Percentiles rank a stretch among this genome's conserved stretches.
Conservation (phyloP, 1,140 invertebrate genomes). For the Paraescarpia echinospica region DNA sequence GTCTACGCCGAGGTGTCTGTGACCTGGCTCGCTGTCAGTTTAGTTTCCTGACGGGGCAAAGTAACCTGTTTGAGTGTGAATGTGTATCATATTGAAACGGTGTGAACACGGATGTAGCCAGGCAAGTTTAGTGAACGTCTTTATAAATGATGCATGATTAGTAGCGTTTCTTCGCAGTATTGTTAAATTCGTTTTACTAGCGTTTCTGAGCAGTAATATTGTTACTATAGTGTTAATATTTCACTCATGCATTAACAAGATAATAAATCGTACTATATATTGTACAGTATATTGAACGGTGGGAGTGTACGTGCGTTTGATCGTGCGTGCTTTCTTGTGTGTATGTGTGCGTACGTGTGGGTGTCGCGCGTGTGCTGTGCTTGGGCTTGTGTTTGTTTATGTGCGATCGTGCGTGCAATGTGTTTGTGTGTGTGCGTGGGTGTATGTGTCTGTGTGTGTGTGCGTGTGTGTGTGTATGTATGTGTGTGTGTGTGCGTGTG, state of each 20-base stretch:
- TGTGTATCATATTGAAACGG: neutral
- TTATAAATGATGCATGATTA: neutral
- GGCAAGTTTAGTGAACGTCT: no score
- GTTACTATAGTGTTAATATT: no score
- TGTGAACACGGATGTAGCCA: neutral
- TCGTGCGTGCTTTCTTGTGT: neutral
- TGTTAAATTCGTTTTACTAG: no score
- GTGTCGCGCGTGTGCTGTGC: no score
- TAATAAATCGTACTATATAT: no score
- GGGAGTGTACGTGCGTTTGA: neutral
- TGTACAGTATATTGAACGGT: no score
- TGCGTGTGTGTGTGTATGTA: neutral
- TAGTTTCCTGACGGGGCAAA: neutral
- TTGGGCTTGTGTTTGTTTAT: no score
- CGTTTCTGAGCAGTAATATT: no score
- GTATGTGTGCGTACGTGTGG: neutral
- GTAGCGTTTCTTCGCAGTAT: neutral
- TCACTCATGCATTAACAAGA: no score
- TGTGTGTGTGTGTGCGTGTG: no score
- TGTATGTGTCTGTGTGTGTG: neutral
- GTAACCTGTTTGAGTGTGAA: neutral
- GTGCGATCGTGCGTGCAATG: no score
- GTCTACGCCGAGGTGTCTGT: neutral
- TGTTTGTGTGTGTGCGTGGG: no score
- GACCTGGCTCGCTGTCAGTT: neutral